Percentiles rank a stretch among this genome's conserved stretches.
phyloP scores from a whole-genome alignment of 64 coral and sea anemone species.

The Acropora yongei region DNA sequence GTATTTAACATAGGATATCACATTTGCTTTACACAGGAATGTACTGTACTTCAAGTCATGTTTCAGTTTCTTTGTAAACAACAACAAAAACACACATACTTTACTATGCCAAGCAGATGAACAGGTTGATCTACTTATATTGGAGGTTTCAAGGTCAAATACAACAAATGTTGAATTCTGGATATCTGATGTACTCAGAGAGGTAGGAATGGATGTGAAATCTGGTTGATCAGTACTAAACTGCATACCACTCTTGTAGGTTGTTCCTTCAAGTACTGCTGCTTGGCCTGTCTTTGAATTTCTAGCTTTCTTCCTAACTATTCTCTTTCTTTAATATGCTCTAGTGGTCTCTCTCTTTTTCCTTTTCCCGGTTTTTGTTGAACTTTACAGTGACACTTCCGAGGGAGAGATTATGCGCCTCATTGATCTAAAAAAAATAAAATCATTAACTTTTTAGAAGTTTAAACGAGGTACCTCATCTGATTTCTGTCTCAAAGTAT shows the following conservation, averaged over 20 bases:
- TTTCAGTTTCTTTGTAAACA: too few species aligned
- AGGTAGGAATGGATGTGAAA: slow-evolving; percentile 15
- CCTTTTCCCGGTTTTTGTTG: neutral
- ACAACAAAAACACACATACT: too few species aligned
- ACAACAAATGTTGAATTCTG: slow-evolving; percentile 25
- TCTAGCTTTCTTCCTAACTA: slow-evolving; percentile 26
- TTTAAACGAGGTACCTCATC: too few species aligned
- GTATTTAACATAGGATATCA: too few species aligned
- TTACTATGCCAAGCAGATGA: too few species aligned
- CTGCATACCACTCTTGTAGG: neutral
- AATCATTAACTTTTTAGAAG: too few species aligned
- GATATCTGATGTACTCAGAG: neutral
- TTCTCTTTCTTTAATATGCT: slow-evolving; percentile 19
- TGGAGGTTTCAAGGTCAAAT: slow-evolving; percentile 43
- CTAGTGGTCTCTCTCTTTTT: slow-evolving; percentile 24
- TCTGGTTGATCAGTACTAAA: slow-evolving; percentile 7
- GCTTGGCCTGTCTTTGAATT: neutral
- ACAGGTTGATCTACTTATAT: neutral
- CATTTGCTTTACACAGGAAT: too few species aligned
- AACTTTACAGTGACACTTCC: neutral
- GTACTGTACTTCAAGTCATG: too few species aligned
- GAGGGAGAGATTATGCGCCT: neutral
- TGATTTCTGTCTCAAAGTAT: too few species aligned
- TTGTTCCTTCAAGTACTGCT: neutral
- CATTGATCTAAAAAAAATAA: too few species aligned